Percentiles rank a stretch among this genome's conserved stretches.
Conservation (phyloP, 2,113 vertebrate genomes). For the Thamnaconus septentrionalis region DNA sequence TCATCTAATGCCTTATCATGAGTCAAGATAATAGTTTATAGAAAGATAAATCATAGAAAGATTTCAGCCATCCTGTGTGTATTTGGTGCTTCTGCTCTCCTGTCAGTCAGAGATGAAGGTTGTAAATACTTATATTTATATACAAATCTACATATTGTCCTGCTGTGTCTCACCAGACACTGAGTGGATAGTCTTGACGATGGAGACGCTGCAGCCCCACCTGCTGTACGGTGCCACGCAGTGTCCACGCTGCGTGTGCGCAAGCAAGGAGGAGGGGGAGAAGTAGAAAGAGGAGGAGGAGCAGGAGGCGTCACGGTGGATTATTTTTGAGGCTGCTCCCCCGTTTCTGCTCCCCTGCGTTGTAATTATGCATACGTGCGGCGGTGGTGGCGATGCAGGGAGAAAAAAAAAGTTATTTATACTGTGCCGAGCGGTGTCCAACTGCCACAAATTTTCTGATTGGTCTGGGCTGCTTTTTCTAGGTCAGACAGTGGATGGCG, state of each 20-base stretch:
- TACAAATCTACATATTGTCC: too few relatives aligned
- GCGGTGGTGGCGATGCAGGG: not conserved
- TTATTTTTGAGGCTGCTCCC: slow-evolving; percentile 31
- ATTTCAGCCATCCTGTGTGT: too few relatives aligned
- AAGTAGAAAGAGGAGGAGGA: not conserved
- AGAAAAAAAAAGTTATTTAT: slow-evolving; percentile 73
- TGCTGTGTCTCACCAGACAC: too few relatives aligned
- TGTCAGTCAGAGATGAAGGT: too few relatives aligned
- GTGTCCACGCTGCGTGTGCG: slow-evolving; percentile 18
- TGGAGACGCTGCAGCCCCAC: slow-evolving; percentile 57
- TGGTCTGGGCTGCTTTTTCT: slow-evolving; percentile 72
- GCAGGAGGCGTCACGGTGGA: not conserved
- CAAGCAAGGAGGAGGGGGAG: not conserved
- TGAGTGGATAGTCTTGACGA: slow-evolving; percentile 2
- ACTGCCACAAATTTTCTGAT: slow-evolving; percentile 58
- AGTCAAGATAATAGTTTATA: too few relatives aligned
- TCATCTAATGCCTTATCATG: too few relatives aligned
- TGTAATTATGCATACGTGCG: slow-evolving; percentile 74
- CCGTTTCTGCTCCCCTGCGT: slow-evolving; percentile 27
- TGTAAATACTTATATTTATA: too few relatives aligned
- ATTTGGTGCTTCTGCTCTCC: too few relatives aligned
- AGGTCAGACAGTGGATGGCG: slow-evolving; percentile 71
- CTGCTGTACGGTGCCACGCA: slow-evolving; percentile 55
- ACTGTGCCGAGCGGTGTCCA: slow-evolving; percentile 63
- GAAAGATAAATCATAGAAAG: too few relatives aligned